phyloP scores from a whole-genome alignment of 2,888 invertebrate genomes.

The Eupsilia transversa region DNA sequence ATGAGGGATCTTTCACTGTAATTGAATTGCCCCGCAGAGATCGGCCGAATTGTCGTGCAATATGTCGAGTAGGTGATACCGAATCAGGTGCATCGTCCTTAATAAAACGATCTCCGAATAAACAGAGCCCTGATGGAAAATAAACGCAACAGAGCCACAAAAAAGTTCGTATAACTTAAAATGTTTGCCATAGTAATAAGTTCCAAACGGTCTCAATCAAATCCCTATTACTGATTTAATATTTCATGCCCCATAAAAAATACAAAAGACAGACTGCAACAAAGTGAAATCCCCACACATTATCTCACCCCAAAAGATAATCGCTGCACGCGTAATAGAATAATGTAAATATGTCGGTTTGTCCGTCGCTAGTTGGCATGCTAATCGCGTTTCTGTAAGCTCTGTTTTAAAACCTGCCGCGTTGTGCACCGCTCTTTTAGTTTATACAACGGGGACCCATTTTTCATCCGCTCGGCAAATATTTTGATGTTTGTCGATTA shows the following conservation, averaged over 20 bases:
- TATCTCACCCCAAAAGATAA: slow-evolving; percentile 86
- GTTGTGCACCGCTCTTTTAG: slow-evolving; percentile 78
- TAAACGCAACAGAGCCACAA: neutral
- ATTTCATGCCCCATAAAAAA: slow-evolving; percentile 63
- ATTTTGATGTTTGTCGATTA: slow-evolving; percentile 86
- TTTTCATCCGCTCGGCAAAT: slow-evolving; percentile 87
- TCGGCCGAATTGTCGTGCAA: slow-evolving; percentile 83
- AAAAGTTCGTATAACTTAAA: neutral
- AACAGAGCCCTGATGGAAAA: neutral
- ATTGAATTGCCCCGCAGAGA: slow-evolving; percentile 90
- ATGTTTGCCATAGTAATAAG: slow-evolving; percentile 24
- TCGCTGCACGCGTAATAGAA: slow-evolving; percentile 87
- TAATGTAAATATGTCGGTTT: slow-evolving; percentile 83
- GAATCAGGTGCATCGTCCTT: slow-evolving; percentile 73
- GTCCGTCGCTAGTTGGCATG: slow-evolving; percentile 82
- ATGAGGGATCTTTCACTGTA: slow-evolving; percentile 91
- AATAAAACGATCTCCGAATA: slow-evolving; percentile 6
- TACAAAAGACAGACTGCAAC: slow-evolving; percentile 75
- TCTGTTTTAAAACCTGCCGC: slow-evolving; percentile 84
- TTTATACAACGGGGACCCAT: slow-evolving; percentile 82
- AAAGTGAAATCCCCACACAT: slow-evolving; percentile 81
- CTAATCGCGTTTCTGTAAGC: slow-evolving; percentile 85
- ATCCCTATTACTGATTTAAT: slow-evolving; percentile 62
- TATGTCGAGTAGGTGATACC: slow-evolving; percentile 76
- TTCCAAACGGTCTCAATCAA: slow-evolving; percentile 56